These are phyloP conservation scores for Anastrepha obliqua DNA, from an alignment of 1,140 invertebrate species.

Conservation along the genomic window DNA sequence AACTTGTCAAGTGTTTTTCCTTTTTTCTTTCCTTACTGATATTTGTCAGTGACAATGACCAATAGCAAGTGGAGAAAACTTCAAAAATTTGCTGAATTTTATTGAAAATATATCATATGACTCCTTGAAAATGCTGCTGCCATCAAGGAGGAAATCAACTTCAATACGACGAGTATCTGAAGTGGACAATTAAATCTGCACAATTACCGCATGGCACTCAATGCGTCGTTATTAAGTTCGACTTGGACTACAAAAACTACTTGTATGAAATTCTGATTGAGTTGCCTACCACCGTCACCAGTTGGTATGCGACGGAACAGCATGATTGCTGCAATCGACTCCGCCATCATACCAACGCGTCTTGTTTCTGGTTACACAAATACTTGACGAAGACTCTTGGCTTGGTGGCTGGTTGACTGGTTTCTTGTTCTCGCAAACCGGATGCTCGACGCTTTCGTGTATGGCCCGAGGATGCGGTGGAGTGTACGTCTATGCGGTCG, in stretches of 20 bases:
- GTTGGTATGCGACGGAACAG: neutral
- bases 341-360: too few species aligned
- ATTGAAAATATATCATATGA: constrained; percentile 29
- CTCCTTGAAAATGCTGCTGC: neutral
- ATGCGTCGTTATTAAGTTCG: constrained; percentile 25
- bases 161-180: neutral
- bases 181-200: constrained; percentile 50
- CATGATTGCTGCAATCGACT: too few species aligned
- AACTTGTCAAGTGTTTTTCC: neutral
- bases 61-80: neutral
- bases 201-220: constrained; percentile 42
- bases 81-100: constrained; percentile 1
- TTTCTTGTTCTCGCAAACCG: too few species aligned
- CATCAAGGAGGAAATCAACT: constrained; percentile 8
- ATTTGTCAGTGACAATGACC: neutral
- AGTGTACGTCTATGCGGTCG: too few species aligned
- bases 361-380: too few species aligned
- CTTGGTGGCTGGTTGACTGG: too few species aligned
- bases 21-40: neutral
- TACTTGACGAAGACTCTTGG: too few species aligned
- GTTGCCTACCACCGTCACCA: neutral
- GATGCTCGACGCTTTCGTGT: too few species aligned
- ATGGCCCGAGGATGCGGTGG: too few species aligned
- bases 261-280: neutral
- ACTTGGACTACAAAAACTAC: neutral